Evolutionary conservation across 2,797 vertebrate genomes (phyloP).

Genomic region (Apodemus agrarius): DNA sequence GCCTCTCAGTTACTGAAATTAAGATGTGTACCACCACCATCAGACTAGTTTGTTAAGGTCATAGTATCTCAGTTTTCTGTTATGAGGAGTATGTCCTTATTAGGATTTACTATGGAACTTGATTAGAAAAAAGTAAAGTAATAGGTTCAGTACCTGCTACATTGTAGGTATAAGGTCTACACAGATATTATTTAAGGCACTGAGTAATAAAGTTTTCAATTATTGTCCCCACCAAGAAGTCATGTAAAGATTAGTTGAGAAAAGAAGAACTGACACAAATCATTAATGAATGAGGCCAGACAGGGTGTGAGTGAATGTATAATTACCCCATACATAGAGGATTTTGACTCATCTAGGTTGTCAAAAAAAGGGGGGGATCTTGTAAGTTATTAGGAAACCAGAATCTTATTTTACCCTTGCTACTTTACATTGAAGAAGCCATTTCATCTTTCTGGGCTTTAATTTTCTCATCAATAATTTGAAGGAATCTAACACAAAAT

Average conservation of each 20-base stretch:
- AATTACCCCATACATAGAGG: no score
- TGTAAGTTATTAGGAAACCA: neutral
- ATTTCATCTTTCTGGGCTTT: conserved; percentile 45
- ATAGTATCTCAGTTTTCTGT: neutral
- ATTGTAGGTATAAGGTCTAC: no score
- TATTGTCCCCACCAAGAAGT: neutral
- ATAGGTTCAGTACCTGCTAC: neutral
- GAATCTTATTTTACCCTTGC: neutral
- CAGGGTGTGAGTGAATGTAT: neutral
- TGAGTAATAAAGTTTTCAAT: neutral
- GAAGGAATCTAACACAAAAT: conserved; percentile 27
- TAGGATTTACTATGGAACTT: neutral
- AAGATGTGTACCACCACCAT: neutral
- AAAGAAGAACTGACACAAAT: neutral
- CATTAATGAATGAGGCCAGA: neutral
- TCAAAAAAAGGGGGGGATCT: neutral
- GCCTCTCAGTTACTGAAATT: neutral
- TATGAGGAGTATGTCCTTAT: neutral
- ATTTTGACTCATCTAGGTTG: neutral
- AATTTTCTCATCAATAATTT: conserved; percentile 22
- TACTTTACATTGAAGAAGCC: conserved; percentile 16
- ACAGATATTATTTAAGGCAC: neutral
- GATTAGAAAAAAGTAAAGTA: neutral
- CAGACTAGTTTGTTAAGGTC: neutral
- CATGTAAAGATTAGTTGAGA: neutral